These are phyloP conservation scores for Brachionus rotundiformis DNA, from an alignment of 1,140 invertebrate species.

Conservation along the genomic window DNA sequence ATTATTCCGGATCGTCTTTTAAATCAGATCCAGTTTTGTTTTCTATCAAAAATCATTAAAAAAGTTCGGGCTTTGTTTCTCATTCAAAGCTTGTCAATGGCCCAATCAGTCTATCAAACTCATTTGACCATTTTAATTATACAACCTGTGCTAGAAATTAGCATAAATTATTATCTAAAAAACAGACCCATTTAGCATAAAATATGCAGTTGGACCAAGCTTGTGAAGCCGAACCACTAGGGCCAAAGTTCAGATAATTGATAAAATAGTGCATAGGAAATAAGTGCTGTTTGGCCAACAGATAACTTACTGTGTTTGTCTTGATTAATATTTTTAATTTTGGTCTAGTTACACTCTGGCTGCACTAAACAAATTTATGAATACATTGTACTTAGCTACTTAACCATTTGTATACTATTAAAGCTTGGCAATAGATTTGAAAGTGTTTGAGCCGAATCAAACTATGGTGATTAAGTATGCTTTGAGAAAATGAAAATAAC, in stretches of 20 bases:
- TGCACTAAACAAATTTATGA: background rate
- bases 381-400: background rate
- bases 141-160: background rate
- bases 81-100: background rate
- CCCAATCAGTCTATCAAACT: background rate
- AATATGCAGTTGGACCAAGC: background rate
- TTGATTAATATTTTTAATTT: background rate
- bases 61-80: too few relatives aligned
- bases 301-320: background rate
- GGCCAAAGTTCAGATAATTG: background rate
- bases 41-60: too few relatives aligned
- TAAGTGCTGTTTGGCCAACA: too few relatives aligned
- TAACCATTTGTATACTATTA: background rate
- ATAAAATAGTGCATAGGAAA: too few relatives aligned
- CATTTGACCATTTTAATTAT: background rate
- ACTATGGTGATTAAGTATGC: background rate
- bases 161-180: background rate
- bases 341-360: background rate
- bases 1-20: too few relatives aligned
- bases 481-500: background rate
- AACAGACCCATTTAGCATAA: background rate
- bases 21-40: too few relatives aligned
- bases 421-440: background rate
- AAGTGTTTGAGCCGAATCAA: constrained; percentile 2
- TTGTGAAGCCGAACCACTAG: background rate